These are phyloP conservation scores for Ptychochromis oligacanthus DNA, from an alignment of 2,113 vertebrate species.

Conservation along the genomic window DNA sequence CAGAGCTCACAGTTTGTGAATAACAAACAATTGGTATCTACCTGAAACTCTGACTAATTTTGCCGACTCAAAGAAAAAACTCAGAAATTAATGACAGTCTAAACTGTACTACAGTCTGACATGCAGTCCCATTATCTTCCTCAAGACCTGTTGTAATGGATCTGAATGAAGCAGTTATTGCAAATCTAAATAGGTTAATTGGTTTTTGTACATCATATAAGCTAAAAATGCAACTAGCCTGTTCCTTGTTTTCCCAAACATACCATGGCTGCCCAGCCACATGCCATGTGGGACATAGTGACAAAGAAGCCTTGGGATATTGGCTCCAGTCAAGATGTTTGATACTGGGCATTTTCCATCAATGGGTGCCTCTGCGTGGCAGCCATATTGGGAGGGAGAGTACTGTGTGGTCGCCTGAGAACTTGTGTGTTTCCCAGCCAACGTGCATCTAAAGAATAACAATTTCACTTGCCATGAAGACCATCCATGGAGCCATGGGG, in stretches of 20 bases:
- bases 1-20: neutral
- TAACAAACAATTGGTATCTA: neutral
- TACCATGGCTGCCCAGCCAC: constrained; percentile 34
- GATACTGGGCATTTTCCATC: constrained; percentile 62
- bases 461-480: constrained; percentile 79
- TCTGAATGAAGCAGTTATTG: neutral
- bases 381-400: constrained; percentile 73
- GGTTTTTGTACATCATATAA: neutral
- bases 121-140: neutral
- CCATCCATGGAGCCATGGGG: constrained; percentile 73
- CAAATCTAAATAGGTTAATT: neutral
- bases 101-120: neutral
- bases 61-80: neutral
- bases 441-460: constrained; percentile 81
- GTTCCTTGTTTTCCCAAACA: constrained; percentile 28
- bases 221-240: neutral
- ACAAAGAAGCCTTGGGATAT: constrained; percentile 62
- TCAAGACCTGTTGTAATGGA: neutral
- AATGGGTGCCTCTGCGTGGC: constrained; percentile 66
- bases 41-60: neutral
- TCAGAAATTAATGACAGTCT: neutral
- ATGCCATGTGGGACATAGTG: constrained; percentile 33
- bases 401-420: constrained; percentile 80
- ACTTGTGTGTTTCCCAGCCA: constrained; percentile 81
- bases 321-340: constrained; percentile 69